Evolutionary conservation across 2,113 vertebrate species (phyloP).

Genomic region (Perca fluviatilis): DNA sequence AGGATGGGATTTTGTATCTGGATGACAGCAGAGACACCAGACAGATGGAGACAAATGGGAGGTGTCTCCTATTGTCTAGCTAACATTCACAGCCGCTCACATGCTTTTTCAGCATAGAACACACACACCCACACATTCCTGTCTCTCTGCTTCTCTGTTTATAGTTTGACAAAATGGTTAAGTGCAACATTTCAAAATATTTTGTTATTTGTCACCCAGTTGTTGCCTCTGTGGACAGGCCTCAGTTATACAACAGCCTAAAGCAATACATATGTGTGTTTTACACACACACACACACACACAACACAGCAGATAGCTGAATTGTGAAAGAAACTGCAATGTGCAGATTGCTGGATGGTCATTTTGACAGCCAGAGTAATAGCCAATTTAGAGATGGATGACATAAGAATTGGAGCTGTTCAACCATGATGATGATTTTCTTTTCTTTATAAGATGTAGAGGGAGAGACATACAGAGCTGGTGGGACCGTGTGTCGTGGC

Average conservation of each 20-base stretch:
- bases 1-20: conserved; percentile 56
- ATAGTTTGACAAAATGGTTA: conserved; percentile 25
- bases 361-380: conserved; percentile 71
- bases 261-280: conserved; percentile 35
- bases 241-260: conserved; percentile 1
- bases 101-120: conserved; percentile 7
- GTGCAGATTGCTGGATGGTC: conserved; percentile 52
- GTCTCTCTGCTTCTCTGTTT: neutral
- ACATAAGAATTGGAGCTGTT: conserved; percentile 59
- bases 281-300: neutral
- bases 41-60: conserved; percentile 75
- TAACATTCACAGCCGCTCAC: conserved; percentile 11
- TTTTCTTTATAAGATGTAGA: conserved; percentile 11
- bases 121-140: neutral
- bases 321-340: conserved; percentile 32
- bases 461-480: conserved; percentile 1
- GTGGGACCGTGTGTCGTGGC: conserved; percentile 24
- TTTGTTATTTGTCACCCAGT: conserved; percentile 13
- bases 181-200: neutral
- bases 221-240: conserved; percentile 28
- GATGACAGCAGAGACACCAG: conserved; percentile 48
- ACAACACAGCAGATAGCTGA: conserved; percentile 8
- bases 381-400: conserved; percentile 66
- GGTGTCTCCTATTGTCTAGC: conserved; percentile 53
- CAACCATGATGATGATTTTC: conserved; percentile 18